phyloP scores from a whole-genome alignment of 2,888 invertebrate genomes.

The Dusona sp. region DNA sequence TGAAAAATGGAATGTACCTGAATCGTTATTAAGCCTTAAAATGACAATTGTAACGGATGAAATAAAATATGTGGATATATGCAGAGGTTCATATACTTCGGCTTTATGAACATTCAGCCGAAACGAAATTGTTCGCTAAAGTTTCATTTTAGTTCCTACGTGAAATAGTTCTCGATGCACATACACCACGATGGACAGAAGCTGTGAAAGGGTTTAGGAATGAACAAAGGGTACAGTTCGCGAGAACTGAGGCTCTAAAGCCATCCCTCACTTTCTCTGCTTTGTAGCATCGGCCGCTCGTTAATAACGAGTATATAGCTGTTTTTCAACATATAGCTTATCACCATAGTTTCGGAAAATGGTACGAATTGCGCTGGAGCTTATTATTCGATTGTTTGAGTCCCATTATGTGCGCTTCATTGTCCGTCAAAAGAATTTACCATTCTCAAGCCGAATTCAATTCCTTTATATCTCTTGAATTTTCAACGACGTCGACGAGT shows the following conservation, averaged over 20 bases:
- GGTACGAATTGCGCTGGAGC: conserved; percentile 17
- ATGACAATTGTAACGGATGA: not conserved
- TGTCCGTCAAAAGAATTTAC: conserved; percentile 63
- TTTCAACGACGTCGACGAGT: not conserved
- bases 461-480: not conserved
- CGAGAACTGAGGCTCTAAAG: conserved; percentile 27
- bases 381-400: conserved; percentile 67
- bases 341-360: conserved; percentile 56
- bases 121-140: conserved; percentile 43
- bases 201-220: conserved; percentile 16
- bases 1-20: not conserved
- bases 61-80: not conserved
- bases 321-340: conserved; percentile 48
- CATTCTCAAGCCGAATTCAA: conserved; percentile 24
- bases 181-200: conserved; percentile 19
- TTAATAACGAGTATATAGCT: conserved; percentile 23
- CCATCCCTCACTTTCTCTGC: conserved; percentile 6
- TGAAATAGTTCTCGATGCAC: conserved; percentile 42
- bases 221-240: conserved; percentile 50
- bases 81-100: not conserved
- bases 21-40: not conserved
- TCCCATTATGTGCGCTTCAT: conserved; percentile 60
- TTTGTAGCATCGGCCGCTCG: conserved; percentile 10
- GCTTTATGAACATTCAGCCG: conserved; percentile 23
- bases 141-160: conserved; percentile 51